A percentile compares a stretch with the other conserved stretches of the same genome.
phyloP scores from a whole-genome alignment of 1,140 invertebrate genomes.

The Drosophila nannoptera region DNA sequence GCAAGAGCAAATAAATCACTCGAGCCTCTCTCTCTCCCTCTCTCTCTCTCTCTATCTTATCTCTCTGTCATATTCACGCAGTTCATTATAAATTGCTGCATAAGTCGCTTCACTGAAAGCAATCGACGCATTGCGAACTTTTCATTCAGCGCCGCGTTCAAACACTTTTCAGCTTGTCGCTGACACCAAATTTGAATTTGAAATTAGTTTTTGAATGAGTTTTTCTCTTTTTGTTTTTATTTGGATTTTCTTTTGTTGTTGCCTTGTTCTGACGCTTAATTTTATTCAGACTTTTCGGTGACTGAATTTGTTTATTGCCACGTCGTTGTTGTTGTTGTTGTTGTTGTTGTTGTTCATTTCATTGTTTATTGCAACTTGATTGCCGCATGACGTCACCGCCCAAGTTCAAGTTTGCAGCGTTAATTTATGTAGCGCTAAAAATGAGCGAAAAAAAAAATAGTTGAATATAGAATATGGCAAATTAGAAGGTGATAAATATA shows the following conservation, averaged over 20 bases:
- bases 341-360: conserved; percentile 30
- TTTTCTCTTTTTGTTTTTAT: conserved; percentile 11
- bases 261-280: conserved; percentile 19
- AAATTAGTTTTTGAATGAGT: conserved; percentile 37
- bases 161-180: conserved; percentile 28
- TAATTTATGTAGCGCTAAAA: conserved; percentile 54
- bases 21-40: background rate
- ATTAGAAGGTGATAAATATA: background rate
- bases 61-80: conserved; percentile 31
- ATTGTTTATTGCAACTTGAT: conserved; percentile 67
- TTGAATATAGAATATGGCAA: conserved; percentile 10
- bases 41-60: conserved; percentile 9
- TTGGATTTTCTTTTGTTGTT: conserved; percentile 23
- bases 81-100: conserved; percentile 34
- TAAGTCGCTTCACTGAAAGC: conserved; percentile 28
- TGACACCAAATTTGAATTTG: conserved; percentile 56
- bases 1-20: conserved; percentile 39
- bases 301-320: conserved; percentile 62
- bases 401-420: conserved; percentile 67
- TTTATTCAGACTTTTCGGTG: conserved; percentile 55
- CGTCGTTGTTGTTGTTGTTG: too few relatives aligned
- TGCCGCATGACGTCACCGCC: conserved; percentile 55
- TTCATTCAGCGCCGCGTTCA: background rate
- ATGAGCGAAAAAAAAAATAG: conserved; percentile 42
- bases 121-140: conserved; percentile 22